phyloP scores from a whole-genome alignment of 2,113 vertebrate species.

The Galemys pyrenaicus region DNA sequence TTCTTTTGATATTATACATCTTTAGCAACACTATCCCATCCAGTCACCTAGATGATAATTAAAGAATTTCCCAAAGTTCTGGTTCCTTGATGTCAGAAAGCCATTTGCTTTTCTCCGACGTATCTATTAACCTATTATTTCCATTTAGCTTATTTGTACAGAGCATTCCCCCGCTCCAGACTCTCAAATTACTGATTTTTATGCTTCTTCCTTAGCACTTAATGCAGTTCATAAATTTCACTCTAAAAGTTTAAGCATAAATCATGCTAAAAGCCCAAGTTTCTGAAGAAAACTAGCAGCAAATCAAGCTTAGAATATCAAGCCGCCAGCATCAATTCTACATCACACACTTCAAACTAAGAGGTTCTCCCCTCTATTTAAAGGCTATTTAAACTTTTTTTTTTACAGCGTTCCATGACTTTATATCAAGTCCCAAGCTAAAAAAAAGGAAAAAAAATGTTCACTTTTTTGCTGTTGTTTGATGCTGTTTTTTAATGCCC shows the following conservation, averaged over 20 bases:
- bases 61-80: constrained; percentile 73
- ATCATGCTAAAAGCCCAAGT: constrained; percentile 75
- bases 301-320: constrained; percentile 54
- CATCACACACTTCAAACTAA: background rate
- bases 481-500: background rate
- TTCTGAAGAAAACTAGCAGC: constrained; percentile 42
- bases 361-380: background rate
- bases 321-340: background rate
- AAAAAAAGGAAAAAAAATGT: background rate
- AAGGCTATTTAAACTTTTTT: constrained; percentile 53
- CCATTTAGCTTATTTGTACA: constrained; percentile 67
- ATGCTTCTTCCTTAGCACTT: constrained; percentile 74
- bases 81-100: constrained; percentile 48
- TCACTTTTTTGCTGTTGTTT: background rate
- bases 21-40: constrained; percentile 43
- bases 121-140: constrained; percentile 76
- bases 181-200: constrained; percentile 76
- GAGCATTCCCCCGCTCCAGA: constrained; percentile 65
- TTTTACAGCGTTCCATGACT: constrained; percentile 23
- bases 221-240: constrained; percentile 81
- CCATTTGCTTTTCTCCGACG: constrained; percentile 61
- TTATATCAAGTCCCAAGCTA: constrained; percentile 16
- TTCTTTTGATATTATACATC: constrained; percentile 34
- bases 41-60: constrained; percentile 73
- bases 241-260: constrained; percentile 70